A percentile compares a stretch with the other conserved stretches of the same genome.
Conservation (phyloP, 2,888 invertebrate species). For the Oligia latruncula region DNA sequence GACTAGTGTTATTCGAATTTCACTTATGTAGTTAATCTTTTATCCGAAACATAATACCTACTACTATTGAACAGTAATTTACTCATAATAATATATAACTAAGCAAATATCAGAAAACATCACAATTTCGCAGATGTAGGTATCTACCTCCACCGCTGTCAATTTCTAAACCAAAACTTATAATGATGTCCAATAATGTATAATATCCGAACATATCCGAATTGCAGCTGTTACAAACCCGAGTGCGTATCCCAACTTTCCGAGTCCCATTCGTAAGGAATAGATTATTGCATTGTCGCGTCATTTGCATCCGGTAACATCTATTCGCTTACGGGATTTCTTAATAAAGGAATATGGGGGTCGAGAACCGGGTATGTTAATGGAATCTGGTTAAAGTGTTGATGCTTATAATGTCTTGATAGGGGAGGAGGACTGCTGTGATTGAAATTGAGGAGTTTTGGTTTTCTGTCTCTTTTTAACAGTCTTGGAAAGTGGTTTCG, state of each 20-base stretch:
- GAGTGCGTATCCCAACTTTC: conserved; percentile 69
- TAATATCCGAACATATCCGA: conserved; percentile 14
- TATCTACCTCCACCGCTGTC: neutral
- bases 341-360: conserved; percentile 61
- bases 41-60: neutral
- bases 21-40: neutral
- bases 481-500: neutral
- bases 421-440: conserved; percentile 4
- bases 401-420: conserved; percentile 10
- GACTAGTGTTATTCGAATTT: neutral
- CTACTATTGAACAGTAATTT: neutral
- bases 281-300: conserved; percentile 82
- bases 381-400: conserved; percentile 59
- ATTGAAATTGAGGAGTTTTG: conserved; percentile 29
- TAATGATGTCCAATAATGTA: conserved; percentile 9
- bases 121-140: neutral
- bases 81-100: neutral
- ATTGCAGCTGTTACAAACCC: conserved; percentile 56
- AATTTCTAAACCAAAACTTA: conserved; percentile 21
- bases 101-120: neutral
- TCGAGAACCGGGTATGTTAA: conserved; percentile 43
- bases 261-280: conserved; percentile 64
- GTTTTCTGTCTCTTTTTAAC: neutral
- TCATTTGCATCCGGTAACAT: conserved; percentile 82
- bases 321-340: conserved; percentile 70